Conservation (phyloP, 2,888 invertebrate genomes). For the Melieria omissa region DNA sequence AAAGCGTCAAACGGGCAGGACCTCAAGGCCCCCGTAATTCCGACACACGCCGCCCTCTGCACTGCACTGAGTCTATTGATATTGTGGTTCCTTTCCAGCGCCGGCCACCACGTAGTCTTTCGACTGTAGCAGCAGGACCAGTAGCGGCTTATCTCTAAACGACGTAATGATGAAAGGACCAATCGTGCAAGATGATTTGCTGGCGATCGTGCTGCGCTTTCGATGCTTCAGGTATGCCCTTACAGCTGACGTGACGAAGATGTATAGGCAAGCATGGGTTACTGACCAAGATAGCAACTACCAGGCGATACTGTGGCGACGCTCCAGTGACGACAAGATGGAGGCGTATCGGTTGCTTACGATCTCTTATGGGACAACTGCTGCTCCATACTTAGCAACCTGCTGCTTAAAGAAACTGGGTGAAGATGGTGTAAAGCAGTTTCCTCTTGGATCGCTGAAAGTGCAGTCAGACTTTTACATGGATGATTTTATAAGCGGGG, state of each 20-base stretch:
- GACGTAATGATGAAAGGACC: slow-evolving; percentile 39
- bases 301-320: slow-evolving; percentile 17
- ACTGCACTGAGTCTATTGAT: too few species aligned
- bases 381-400: too few species aligned
- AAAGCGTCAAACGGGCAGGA: too few species aligned
- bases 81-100: too few species aligned
- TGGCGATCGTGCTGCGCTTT: slow-evolving; percentile 37
- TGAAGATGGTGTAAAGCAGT: slow-evolving; percentile 23
- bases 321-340: too few species aligned
- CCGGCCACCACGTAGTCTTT: slow-evolving; percentile 41
- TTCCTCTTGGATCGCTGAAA: slow-evolving; percentile 3
- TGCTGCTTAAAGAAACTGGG: too few species aligned
- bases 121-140: slow-evolving; percentile 36
- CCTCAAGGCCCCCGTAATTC: too few species aligned
- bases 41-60: too few species aligned
- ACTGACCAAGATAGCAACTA: slow-evolving; percentile 36
- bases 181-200: slow-evolving; percentile 24
- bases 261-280: slow-evolving; percentile 43
- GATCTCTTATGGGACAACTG: slow-evolving; percentile 34
- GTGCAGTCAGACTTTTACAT: slow-evolving; percentile 22
- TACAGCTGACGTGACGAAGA: slow-evolving; percentile 43
- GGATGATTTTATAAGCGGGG: slow-evolving; percentile 35
- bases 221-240: slow-evolving; percentile 33
- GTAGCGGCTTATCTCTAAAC: slow-evolving; percentile 39
- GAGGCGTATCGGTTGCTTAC: slow-evolving; percentile 25